A percentile compares a stretch with the other conserved stretches of the same genome.
Conservation (phyloP, 1,140 invertebrate species). For the Gryllus bimaculatus region DNA sequence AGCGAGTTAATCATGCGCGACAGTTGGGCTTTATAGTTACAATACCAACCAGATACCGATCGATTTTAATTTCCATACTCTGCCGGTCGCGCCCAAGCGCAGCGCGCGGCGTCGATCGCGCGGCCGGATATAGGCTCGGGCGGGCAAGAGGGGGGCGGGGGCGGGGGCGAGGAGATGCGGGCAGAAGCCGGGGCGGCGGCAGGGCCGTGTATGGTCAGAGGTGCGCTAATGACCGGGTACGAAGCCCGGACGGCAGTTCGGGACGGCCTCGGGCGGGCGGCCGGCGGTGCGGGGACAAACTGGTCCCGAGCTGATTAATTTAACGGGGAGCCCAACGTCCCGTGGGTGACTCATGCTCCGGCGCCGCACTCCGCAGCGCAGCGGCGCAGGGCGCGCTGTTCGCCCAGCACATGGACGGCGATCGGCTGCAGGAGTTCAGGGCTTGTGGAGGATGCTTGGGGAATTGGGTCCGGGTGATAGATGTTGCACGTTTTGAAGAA, state of each 20-base stretch:
- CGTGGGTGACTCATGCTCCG: not conserved
- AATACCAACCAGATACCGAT: not conserved
- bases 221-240: not conserved
- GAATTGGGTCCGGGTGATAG: too few relatives aligned
- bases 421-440: too few relatives aligned
- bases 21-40: not conserved
- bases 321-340: not conserved
- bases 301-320: not conserved
- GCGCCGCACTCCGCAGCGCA: too few relatives aligned
- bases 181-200: too few relatives aligned
- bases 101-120: not conserved
- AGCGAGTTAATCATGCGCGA: not conserved
- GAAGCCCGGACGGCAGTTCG: not conserved
- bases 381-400: too few relatives aligned
- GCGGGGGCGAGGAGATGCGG: too few relatives aligned
- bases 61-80: slow-evolving; percentile 1
- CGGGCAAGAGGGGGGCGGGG: too few relatives aligned
- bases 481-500: too few relatives aligned
- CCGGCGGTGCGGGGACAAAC: not conserved
- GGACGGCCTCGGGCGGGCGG: not conserved
- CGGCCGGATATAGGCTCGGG: not conserved
- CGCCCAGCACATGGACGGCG: too few relatives aligned
- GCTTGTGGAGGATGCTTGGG: too few relatives aligned
- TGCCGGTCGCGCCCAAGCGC: not conserved
- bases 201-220: not conserved